Conservation (phyloP, 1,140 invertebrate species). For the Carcinoscorpius rotundicauda region DNA sequence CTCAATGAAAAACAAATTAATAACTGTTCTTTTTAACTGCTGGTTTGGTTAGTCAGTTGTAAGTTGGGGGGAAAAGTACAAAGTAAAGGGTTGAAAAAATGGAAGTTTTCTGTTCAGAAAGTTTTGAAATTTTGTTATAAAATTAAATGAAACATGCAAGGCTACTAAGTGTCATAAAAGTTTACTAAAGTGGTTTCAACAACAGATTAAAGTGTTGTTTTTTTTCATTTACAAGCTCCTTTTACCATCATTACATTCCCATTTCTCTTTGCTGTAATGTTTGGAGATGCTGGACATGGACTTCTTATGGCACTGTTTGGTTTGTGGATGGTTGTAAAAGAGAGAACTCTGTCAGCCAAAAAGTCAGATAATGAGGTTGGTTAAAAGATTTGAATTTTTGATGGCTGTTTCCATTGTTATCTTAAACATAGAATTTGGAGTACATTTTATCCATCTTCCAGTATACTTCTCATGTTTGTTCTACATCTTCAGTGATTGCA, state of each 20-base stretch:
- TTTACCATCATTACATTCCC: constrained; percentile 96
- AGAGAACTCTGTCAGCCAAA: constrained; percentile 29
- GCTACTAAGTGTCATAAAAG: too few species aligned
- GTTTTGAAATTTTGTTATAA: too few species aligned
- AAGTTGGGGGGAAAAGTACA: too few species aligned
- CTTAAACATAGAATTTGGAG: not conserved
- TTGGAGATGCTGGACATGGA: constrained; percentile 91
- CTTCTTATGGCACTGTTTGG: constrained; percentile 47
- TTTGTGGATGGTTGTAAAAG: constrained; percentile 45
- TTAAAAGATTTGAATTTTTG: not conserved
- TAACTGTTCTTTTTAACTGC: too few species aligned
- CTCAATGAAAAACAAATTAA: too few species aligned
- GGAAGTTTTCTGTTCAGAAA: too few species aligned
- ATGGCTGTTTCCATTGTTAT: not conserved
- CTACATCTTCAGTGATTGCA: not conserved
- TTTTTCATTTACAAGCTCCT: constrained; percentile 43
- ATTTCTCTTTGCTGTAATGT: constrained; percentile 97
- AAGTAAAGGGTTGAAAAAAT: too few species aligned
- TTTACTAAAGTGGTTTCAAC: too few species aligned
- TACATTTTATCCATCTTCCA: not conserved
- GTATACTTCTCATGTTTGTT: not conserved
- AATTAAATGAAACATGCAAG: too few species aligned
- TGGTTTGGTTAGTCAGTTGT: too few species aligned
- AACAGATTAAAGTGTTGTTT: constrained; percentile 4
- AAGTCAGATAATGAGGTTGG: constrained; percentile 35